These are phyloP conservation scores for Chloroclysta siterata DNA, from an alignment of 2,888 invertebrate genomes.

Conservation along the genomic window DNA sequence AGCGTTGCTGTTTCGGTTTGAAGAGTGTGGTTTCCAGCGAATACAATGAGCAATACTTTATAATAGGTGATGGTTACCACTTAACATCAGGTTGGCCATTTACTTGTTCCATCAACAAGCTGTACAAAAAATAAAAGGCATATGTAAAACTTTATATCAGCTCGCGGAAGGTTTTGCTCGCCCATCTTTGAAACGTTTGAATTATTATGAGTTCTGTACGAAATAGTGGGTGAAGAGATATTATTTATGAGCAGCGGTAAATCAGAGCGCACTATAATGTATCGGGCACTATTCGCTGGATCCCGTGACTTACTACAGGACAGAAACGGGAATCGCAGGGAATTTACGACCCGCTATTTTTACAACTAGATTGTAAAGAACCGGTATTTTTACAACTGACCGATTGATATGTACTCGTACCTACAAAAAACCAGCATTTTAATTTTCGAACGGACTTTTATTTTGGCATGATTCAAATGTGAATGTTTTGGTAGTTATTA, in stretches of 20 bases:
- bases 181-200: constrained; percentile 19
- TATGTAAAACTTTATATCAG: background rate
- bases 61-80: background rate
- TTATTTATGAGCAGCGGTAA: constrained; percentile 70
- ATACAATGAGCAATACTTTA: no score
- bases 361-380: constrained; percentile 38
- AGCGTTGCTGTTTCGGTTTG: no score
- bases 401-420: background rate
- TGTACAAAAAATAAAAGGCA: background rate
- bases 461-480: background rate
- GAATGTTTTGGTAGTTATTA: no score
- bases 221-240: constrained; percentile 59
- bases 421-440: background rate
- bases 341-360: constrained; percentile 58
- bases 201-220: constrained; percentile 59
- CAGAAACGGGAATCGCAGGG: constrained; percentile 36
- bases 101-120: no score
- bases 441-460: background rate
- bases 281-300: constrained; percentile 47
- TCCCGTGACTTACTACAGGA: constrained; percentile 42
- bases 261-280: constrained; percentile 67
- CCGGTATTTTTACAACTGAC: constrained; percentile 17
- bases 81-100: no score
- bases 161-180: background rate
- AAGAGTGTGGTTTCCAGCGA: no score